A percentile compares a stretch with the other conserved stretches of the same genome.
These are phyloP conservation scores for Ligdia adustata DNA, from an alignment of 2,888 invertebrate species.

Conservation along the genomic window DNA sequence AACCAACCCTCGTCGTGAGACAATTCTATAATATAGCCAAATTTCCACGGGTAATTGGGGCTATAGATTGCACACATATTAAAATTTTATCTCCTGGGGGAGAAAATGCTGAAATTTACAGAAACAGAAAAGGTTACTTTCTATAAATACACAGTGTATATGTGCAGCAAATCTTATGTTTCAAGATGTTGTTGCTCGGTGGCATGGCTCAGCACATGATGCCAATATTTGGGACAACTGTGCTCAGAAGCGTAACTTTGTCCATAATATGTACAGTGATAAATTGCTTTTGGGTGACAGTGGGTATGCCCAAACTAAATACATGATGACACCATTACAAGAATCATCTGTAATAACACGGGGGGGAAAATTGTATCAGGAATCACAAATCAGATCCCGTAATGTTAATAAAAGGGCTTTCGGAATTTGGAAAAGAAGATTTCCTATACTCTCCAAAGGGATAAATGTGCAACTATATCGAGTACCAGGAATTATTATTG, in stretches of 20 bases:
- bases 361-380: conserved; percentile 2
- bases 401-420: not conserved
- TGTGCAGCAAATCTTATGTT: not conserved
- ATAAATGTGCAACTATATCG: too few relatives aligned
- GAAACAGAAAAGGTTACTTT: conserved; percentile 1
- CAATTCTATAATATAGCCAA: too few relatives aligned
- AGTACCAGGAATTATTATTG: not conserved
- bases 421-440: too few relatives aligned
- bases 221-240: conserved; percentile 2
- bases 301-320: conserved; percentile 6
- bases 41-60: too few relatives aligned
- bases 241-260: not conserved
- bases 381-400: not conserved
- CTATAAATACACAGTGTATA: conserved; percentile 2
- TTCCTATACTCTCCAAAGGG: too few relatives aligned
- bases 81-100: not conserved
- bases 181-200: conserved; percentile 3
- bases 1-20: too few relatives aligned
- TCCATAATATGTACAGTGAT: not conserved
- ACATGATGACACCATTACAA: conserved; percentile 7
- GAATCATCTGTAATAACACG: conserved; percentile 3
- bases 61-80: too few relatives aligned
- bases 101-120: conserved; percentile 1
- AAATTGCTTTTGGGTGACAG: conserved; percentile 3
- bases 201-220: conserved; percentile 10